Percentiles rank a stretch among this genome's conserved stretches.
phyloP scores from a whole-genome alignment of 2,113 vertebrate genomes.

The Callipepla californica region DNA sequence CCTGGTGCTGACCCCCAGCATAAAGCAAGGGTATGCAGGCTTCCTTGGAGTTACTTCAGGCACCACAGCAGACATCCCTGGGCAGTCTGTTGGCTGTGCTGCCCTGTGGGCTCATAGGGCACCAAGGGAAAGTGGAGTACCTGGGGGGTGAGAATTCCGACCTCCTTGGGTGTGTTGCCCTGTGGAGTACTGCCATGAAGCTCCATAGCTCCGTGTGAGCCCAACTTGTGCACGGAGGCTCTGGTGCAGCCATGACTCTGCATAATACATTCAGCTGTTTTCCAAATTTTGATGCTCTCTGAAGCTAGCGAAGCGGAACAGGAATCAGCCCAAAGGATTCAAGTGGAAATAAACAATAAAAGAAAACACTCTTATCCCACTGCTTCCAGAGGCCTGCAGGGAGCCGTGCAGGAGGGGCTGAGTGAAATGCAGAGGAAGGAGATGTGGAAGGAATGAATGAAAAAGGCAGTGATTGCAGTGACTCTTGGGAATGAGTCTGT shows the following conservation, averaged over 20 bases:
- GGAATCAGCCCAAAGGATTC: neutral
- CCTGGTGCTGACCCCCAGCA: neutral
- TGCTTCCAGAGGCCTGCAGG: neutral
- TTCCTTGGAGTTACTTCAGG: neutral
- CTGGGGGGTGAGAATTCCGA: neutral
- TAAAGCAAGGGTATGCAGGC: neutral
- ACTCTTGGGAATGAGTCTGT: conserved; percentile 8
- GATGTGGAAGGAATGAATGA: neutral
- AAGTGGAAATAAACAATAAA: neutral
- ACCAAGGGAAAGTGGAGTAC: neutral
- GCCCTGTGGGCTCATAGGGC: neutral
- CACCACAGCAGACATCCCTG: neutral
- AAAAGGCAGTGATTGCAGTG: neutral
- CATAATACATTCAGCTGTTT: neutral
- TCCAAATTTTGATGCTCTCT: neutral
- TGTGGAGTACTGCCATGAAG: neutral
- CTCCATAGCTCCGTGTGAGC: neutral
- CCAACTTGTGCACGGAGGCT: neutral
- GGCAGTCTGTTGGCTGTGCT: neutral
- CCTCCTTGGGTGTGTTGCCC: neutral
- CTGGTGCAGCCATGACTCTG: conserved; percentile 23
- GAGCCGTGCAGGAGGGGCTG: neutral
- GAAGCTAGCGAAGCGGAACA: neutral
- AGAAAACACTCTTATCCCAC: neutral
- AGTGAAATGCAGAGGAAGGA: neutral